Evolutionary conservation across 2,797 vertebrate species (phyloP).

Genomic region (Channa striata): DNA sequence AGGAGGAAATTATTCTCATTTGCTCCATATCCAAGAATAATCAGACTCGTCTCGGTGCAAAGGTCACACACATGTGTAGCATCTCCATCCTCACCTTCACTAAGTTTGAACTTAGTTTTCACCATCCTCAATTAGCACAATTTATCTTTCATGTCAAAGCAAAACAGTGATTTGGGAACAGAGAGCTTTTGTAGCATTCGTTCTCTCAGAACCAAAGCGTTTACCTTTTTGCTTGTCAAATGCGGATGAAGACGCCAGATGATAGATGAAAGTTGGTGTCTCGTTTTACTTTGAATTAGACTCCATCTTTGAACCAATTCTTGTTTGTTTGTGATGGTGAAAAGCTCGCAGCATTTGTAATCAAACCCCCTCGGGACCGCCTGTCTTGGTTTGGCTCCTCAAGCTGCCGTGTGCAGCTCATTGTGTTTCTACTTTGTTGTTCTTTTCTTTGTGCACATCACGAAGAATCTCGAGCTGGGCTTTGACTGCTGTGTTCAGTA

Average conservation of each 20-base stretch:
- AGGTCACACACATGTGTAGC: slow-evolving; percentile 25
- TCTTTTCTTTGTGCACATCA: slow-evolving; percentile 48
- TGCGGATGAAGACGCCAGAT: slow-evolving; percentile 52
- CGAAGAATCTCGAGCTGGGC: slow-evolving; percentile 30
- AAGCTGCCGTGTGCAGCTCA: slow-evolving; percentile 57
- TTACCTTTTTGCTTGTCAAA: slow-evolving; percentile 69
- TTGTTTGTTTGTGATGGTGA: slow-evolving; percentile 77
- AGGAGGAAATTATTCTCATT: slow-evolving; percentile 61
- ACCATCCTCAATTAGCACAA: slow-evolving; percentile 41
- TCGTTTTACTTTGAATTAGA: slow-evolving; percentile 74
- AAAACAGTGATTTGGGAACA: slow-evolving; percentile 9
- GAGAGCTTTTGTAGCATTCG: slow-evolving; percentile 29
- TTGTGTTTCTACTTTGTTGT: slow-evolving; percentile 60
- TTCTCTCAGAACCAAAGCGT: slow-evolving; percentile 51
- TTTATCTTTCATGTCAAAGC: slow-evolving; percentile 43
- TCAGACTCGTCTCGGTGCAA: slow-evolving; percentile 32
- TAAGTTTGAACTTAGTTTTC: slow-evolving; percentile 24
- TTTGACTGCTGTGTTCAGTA: slow-evolving; percentile 38
- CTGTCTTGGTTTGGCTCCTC: slow-evolving; percentile 73
- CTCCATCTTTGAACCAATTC: slow-evolving; percentile 69
- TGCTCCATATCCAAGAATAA: slow-evolving; percentile 51
- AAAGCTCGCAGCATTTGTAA: slow-evolving; percentile 68
- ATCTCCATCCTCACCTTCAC: neutral
- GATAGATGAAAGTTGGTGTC: slow-evolving; percentile 71
- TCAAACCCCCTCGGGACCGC: slow-evolving; percentile 65